Evolutionary conservation across 1,140 invertebrate species (phyloP), one percentile per base, ranked within the genome.

Genomic region (Drosophila funebris): DNA sequence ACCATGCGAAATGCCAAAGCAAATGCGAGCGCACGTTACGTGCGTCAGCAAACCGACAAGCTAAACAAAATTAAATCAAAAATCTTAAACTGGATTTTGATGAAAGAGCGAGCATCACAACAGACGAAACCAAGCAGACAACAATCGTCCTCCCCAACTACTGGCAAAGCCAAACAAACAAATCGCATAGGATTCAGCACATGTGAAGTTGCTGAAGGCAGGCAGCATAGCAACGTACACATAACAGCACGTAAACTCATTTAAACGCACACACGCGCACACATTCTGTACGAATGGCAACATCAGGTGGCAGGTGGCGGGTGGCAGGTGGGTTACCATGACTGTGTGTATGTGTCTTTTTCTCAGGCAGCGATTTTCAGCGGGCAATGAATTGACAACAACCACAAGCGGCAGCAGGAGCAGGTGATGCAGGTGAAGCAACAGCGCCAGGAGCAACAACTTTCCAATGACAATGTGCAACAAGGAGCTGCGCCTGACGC

Each of bases 61-160:
- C 81, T 48, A 82, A 67, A 41, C 68, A 54, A 84, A 87, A 85
- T 85, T 85, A 85, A 85, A 85, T 85, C 82, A 85, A 87, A 85
- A 87, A 82, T 81, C 78, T 85, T 81, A 81, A 81, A 85, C 82
- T 87, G 67, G 82, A 87, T 85, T 85, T 87, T 85, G 82, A 85
- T 87, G 82, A 27, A 37, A 31, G 46, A 27, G 14, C 33, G 20
- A 22, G 27, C 43, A 48, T 4, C 31, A 48, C 43, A 54, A 37
- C 3, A 27, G 2, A 16, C 24, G 16, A 44, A 71, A 11, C 69
- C 44, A 53, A 58, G 27, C 69, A 72, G 62, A 60, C 77, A 85
- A 84, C 80, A 85, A 85, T 84, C 57, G 72, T 16, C 37, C 27
- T 41, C n/a, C 36, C 52, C 33, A 61, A 62, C 43, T 31, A 48